Evolutionary conservation across 2,113 vertebrate species (phyloP), one percentile per base, ranked within the genome.

Genomic region (Oreochromis tanganicae): DNA sequence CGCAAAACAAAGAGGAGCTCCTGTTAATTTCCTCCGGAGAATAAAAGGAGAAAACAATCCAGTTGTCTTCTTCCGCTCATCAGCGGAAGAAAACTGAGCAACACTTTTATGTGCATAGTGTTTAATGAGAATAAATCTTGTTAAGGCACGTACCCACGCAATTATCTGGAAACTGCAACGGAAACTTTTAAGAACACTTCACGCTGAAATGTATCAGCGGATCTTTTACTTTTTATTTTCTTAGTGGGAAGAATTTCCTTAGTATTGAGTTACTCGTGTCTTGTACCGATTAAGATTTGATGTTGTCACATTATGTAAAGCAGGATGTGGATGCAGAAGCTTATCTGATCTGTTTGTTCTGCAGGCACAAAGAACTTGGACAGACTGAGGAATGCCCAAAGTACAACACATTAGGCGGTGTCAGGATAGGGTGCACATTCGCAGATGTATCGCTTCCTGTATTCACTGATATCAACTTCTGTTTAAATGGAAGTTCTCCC

Each of bases 381-480:
- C 89, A 87, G 0, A 56, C 94, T 0, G 3, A 27, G 14, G 96
- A 97, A 85, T 99, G 98, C 4, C 89, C 85, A 0, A 50, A 94
- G 36, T 99, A 99, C 7, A 78, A 97, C 2, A 43, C 90, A 16
- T 80, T 54, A 1, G 56, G 59, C 0, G 94, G 94, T 2, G 2
- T 81, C 36, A 96, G 95, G 10, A 41, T 66, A 0, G 97, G 98
- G 84, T 99, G 98, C 63, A 83, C 34, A 9, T 95, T 98, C 87
- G 89, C 91, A 2, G 88, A 81, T 9, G 90, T 93, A 13, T 83
- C 90, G 16, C 94, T 97, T 63, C 92, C 97, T n/a, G 95, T 96
- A 5, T 99, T 97, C 87, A 96, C 85, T n/a, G 96, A 98, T 11
- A 96, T 99, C 56, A 97, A 94, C 84, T 75, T 99, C 3, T 97